These are phyloP conservation scores for Lanistes nyassanus DNA, from an alignment of 1,140 invertebrate species.

Conservation along the genomic window DNA sequence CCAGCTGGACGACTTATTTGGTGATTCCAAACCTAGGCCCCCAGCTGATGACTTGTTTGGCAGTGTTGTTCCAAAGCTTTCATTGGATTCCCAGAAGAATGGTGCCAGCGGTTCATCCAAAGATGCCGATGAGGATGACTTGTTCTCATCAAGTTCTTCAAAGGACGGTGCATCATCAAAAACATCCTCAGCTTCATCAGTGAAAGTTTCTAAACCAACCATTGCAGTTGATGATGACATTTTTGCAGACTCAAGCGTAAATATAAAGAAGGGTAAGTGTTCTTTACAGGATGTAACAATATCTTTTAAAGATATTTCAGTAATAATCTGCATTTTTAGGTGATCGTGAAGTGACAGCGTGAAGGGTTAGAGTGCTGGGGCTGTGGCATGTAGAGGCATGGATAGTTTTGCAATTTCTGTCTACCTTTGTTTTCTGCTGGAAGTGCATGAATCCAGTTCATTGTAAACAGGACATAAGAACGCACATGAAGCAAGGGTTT, in stretches of 20 bases:
- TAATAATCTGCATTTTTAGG: background rate
- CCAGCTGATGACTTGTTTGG: conserved; percentile 25
- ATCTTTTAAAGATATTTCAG: background rate
- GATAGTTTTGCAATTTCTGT: no score
- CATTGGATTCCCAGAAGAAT: background rate
- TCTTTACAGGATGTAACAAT: background rate
- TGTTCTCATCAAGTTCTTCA: conserved; percentile 31
- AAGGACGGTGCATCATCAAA: conserved; percentile 4
- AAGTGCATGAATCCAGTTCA: no score
- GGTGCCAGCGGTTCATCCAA: conserved; percentile 19
- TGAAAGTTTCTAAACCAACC: conserved; percentile 6
- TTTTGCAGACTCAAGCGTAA: conserved; percentile 50
- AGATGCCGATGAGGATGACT: conserved; percentile 36
- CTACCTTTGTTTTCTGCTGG: no score
- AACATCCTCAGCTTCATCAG: conserved; percentile 4
- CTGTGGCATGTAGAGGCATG: no score
- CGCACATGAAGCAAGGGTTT: no score
- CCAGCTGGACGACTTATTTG: conserved; percentile 9
- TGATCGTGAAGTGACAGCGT: no score
- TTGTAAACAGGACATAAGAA: no score
- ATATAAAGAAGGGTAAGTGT: conserved; percentile 41
- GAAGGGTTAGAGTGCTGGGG: no score
- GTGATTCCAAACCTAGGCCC: conserved; percentile 8
- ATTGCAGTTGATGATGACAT: conserved; percentile 44
- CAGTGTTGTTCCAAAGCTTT: background rate